A percentile compares a stretch with the other conserved stretches of the same genome.
phyloP scores from a whole-genome alignment of 2,888 invertebrate genomes.

The Epinotia demarniana region DNA sequence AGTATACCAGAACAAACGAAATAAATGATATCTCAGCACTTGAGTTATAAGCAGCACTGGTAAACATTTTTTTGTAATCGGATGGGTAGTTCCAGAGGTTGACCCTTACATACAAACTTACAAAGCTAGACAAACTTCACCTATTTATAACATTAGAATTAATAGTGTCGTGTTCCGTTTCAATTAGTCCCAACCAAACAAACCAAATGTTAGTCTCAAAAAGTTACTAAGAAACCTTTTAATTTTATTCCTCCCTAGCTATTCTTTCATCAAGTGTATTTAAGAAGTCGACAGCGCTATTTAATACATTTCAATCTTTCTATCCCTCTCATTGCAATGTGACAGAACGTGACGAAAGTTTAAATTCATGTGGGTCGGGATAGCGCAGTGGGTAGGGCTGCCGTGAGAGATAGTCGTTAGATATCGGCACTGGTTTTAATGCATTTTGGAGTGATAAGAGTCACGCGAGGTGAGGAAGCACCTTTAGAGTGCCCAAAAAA shows the following conservation, averaged over 20 bases:
- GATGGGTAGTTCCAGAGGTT: no score
- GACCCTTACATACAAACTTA: no score
- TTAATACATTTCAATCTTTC: neutral
- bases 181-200: neutral
- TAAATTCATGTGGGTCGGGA: neutral
- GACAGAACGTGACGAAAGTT: neutral
- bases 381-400: neutral
- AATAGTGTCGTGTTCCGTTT: neutral
- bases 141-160: no score
- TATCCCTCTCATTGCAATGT: neutral
- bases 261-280: constrained; percentile 5
- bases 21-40: no score
- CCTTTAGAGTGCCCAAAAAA: constrained; percentile 22
- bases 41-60: no score
- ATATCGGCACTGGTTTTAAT: constrained; percentile 35
- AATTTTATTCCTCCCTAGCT: constrained; percentile 12
- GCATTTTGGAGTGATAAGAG: constrained; percentile 37
- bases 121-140: no score
- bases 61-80: no score
- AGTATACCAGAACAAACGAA: no score
- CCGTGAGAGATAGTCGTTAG: constrained; percentile 42
- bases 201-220: neutral
- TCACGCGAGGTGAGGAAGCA: constrained; percentile 33
- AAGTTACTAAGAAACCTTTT: constrained; percentile 5
- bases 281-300: neutral